Evolutionary conservation across 1,140 invertebrate species (phyloP).

Genomic region (Philopotamus ludificatus): DNA sequence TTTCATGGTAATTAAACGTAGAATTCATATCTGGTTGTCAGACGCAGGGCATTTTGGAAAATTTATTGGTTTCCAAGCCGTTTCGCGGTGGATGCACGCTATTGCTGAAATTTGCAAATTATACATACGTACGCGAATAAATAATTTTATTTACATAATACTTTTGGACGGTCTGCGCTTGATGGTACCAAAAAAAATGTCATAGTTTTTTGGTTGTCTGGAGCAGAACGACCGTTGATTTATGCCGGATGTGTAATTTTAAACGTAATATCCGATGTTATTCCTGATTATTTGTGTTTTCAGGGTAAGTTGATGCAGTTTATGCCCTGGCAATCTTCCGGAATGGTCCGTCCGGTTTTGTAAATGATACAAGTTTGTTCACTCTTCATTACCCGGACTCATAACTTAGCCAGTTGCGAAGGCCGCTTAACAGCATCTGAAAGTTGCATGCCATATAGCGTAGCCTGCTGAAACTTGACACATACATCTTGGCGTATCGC

Average conservation of each 20-base stretch:
- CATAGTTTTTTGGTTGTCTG: neutral
- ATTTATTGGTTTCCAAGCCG: constrained; percentile 36
- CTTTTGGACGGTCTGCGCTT: no score
- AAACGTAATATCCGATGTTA: no score
- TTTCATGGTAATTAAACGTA: constrained; percentile 36
- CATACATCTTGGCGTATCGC: no score
- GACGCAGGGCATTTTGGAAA: constrained; percentile 23
- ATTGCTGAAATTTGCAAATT: constrained; percentile 23
- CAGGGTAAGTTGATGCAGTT: no score
- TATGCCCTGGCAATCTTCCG: neutral
- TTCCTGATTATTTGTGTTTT: no score
- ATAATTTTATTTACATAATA: no score
- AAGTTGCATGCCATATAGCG: no score
- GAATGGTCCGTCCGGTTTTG: neutral
- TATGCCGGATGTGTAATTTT: neutral
- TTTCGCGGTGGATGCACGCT: constrained; percentile 25
- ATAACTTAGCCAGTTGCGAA: neutral
- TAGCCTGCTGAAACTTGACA: no score
- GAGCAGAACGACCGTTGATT: neutral
- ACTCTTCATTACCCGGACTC: constrained; percentile 19
- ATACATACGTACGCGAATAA: no score
- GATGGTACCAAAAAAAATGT: no score
- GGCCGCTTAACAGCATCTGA: no score
- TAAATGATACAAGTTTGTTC: constrained; percentile 28
- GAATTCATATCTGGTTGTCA: constrained; percentile 34